A percentile compares a stretch with the other conserved stretches of the same genome.
phyloP scores from a whole-genome alignment of 2,888 invertebrate genomes.

The Ligdia adustata region DNA sequence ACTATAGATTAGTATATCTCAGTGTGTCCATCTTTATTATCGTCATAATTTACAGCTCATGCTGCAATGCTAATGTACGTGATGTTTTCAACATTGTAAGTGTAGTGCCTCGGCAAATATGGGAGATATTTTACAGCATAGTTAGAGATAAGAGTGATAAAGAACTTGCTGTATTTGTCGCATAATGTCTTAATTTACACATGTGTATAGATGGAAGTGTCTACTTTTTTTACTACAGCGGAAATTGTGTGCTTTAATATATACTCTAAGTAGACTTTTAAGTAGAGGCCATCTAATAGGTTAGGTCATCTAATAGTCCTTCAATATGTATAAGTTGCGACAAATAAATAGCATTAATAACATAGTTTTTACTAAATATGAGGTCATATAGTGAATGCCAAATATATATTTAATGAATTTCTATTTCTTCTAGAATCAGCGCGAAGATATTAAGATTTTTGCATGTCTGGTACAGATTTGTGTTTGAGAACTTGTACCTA shows the following conservation, averaged over 20 bases:
- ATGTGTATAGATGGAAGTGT: no score
- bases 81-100: slow-evolving; percentile 27
- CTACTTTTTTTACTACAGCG: no score
- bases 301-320: no score
- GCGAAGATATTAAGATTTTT: slow-evolving; percentile 23
- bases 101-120: slow-evolving; percentile 13
- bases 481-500: slow-evolving; percentile 38
- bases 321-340: no score
- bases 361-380: no score
- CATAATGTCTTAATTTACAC: slow-evolving; percentile 23
- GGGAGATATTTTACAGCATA: slow-evolving; percentile 18
- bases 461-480: slow-evolving; percentile 38
- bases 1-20: slow-evolving; percentile 27
- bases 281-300: no score
- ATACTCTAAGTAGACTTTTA: no score
- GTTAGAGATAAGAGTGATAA: slow-evolving; percentile 24
- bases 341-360: no score
- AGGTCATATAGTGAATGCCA: no score
- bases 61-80: slow-evolving; percentile 21
- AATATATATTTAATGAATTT: no score
- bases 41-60: slow-evolving; percentile 26
- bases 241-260: no score
- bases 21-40: slow-evolving; percentile 29
- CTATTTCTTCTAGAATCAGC: slow-evolving; percentile 12
- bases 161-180: slow-evolving; percentile 18